Percentiles rank a stretch among this genome's conserved stretches.
These are phyloP conservation scores for Aelia acuminata DNA, from an alignment of 2,888 invertebrate species.

Conservation along the genomic window DNA sequence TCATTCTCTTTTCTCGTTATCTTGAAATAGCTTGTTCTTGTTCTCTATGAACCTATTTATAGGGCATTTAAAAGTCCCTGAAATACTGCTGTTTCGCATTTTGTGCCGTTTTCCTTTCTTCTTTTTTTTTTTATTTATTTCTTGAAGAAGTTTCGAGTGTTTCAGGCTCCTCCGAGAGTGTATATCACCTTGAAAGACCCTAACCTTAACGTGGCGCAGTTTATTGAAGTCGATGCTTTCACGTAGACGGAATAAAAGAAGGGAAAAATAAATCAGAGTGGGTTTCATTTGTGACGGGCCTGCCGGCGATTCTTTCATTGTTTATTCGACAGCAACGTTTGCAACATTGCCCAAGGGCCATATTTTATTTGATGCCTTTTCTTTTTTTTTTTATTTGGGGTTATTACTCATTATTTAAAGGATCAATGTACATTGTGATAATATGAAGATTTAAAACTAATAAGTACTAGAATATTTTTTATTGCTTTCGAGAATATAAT, in stretches of 20 bases:
- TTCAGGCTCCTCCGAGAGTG: not conserved
- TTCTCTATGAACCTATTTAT: not conserved
- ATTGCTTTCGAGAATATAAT: too few relatives aligned
- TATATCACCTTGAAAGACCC: constrained; percentile 30
- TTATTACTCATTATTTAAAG: not conserved
- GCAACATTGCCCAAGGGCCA: not conserved
- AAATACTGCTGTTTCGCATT: constrained; percentile 27
- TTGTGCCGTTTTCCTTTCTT: not conserved
- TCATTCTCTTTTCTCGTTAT: constrained; percentile 39
- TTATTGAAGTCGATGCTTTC: constrained; percentile 23
- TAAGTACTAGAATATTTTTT: too few relatives aligned
- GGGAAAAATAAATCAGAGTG: constrained; percentile 17
- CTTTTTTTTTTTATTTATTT: not conserved
- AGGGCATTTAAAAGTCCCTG: constrained; percentile 35
- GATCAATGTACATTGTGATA: too few relatives aligned
- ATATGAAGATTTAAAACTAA: too few relatives aligned
- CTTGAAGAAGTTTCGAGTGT: constrained; percentile 12
- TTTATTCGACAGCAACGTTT: constrained; percentile 11
- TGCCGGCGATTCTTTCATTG: constrained; percentile 18
- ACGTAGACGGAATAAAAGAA: constrained; percentile 38
- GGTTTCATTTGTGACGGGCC: constrained; percentile 24
- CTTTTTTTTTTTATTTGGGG: not conserved
- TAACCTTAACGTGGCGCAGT: constrained; percentile 15
- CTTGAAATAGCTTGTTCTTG: constrained; percentile 37
- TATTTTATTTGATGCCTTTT: not conserved